Percentiles rank a stretch among this genome's conserved stretches.
phyloP scores from a whole-genome alignment of 2,113 vertebrate genomes.

The Turdus rufiventris region DNA sequence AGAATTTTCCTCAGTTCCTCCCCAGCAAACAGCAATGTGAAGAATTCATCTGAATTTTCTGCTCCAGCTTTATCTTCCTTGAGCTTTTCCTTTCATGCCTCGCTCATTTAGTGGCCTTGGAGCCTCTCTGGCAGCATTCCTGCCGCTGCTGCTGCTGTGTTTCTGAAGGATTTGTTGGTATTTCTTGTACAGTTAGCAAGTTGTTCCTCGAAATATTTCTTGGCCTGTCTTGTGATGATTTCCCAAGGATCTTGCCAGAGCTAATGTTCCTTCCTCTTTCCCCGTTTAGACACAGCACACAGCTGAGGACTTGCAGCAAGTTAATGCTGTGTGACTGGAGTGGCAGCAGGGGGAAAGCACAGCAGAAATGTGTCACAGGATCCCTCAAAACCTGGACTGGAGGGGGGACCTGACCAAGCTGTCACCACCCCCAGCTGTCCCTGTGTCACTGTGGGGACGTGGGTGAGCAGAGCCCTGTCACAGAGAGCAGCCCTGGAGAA shows the following conservation, averaged over 20 bases:
- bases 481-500: neutral
- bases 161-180: neutral
- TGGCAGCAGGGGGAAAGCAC: neutral
- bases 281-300: neutral
- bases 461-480: neutral
- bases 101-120: neutral
- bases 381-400: neutral
- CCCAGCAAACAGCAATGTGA: neutral
- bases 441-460: neutral
- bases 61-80: neutral
- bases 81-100: neutral
- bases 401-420: neutral
- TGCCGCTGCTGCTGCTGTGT: neutral
- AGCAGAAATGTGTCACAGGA: neutral
- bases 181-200: neutral
- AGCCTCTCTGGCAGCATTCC: conserved; percentile 6
- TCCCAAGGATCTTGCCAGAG: neutral
- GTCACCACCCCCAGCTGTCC: neutral
- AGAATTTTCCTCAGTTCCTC: neutral
- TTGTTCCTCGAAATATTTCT: conserved; percentile 12
- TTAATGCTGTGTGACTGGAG: neutral
- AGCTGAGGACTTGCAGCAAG: neutral
- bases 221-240: neutral
- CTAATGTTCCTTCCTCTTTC: neutral
- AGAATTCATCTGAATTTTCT: neutral